phyloP scores from a whole-genome alignment of 2,888 invertebrate genomes.

The Mellilla xanthometata region DNA sequence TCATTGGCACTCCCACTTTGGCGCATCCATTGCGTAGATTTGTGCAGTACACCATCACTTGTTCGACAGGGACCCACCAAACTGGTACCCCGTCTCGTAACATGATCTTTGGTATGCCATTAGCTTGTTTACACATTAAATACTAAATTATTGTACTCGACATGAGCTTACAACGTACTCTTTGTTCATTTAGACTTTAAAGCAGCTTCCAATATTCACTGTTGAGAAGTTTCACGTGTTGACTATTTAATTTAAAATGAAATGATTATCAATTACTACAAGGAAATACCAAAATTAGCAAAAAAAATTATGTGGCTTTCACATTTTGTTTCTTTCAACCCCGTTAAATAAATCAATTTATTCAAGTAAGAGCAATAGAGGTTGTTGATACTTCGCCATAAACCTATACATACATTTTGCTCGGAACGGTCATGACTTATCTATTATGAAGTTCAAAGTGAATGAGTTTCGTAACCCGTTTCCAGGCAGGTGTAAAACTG shows the following conservation, averaged over 20 bases:
- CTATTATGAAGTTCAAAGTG: constrained; percentile 23
- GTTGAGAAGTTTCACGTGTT: background rate
- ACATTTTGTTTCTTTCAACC: constrained; percentile 6
- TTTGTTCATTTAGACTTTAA: constrained; percentile 41
- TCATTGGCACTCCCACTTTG: constrained; percentile 79
- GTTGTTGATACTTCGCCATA: background rate
- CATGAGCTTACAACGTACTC: constrained; percentile 52
- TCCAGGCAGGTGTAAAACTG: constrained; percentile 50
- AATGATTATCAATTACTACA: background rate
- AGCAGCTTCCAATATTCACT: constrained; percentile 41
- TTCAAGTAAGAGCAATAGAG: background rate
- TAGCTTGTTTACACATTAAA: constrained; percentile 75
- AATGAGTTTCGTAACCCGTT: constrained; percentile 55
- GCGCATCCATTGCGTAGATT: constrained; percentile 76
- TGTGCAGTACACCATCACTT: constrained; percentile 68
- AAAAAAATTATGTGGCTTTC: constrained; percentile 1
- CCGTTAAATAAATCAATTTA: constrained; percentile 13
- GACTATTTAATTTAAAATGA: background rate
- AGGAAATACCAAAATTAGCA: constrained; percentile 9
- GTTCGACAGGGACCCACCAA: constrained; percentile 62
- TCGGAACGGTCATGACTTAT: constrained; percentile 18
- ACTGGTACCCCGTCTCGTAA: constrained; percentile 68
- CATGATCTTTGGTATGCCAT: constrained; percentile 72
- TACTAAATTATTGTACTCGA: constrained; percentile 67
- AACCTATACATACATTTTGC: background rate